Conservation (phyloP, 2,113 vertebrate genomes). For the Reinhardtius hippoglossoides region DNA sequence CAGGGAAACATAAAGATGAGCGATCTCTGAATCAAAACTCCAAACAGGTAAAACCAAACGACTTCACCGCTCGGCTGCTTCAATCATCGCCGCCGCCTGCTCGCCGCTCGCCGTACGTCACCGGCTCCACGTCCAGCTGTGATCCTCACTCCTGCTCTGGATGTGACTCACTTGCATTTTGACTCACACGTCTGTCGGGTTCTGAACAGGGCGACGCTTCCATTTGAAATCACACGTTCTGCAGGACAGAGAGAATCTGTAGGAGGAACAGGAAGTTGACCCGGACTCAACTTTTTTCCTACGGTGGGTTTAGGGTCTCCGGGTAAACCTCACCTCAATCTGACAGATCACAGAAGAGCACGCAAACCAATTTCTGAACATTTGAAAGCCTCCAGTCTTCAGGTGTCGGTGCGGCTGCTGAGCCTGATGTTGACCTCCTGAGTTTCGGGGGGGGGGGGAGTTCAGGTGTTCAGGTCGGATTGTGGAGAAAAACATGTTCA, state of each 20-base stretch:
- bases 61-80: constrained; percentile 8
- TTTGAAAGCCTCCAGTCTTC: too few relatives aligned
- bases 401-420: too few relatives aligned
- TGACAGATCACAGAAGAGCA: too few relatives aligned
- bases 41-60: constrained; percentile 11
- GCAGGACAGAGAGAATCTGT: not conserved
- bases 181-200: constrained; percentile 30
- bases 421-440: too few relatives aligned
- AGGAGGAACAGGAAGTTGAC: not conserved
- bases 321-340: too few relatives aligned
- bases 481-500: too few relatives aligned
- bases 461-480: too few relatives aligned
- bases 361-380: too few relatives aligned
- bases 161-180: constrained; percentile 24
- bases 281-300: not conserved
- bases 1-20: too few relatives aligned
- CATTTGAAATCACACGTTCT: constrained; percentile 25
- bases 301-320: too few relatives aligned
- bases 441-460: too few relatives aligned
- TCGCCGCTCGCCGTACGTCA: not conserved
- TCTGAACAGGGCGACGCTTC: constrained; percentile 23
- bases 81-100: not conserved
- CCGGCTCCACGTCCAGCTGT: constrained; percentile 11
- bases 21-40: not conserved
- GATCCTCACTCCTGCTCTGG: constrained; percentile 9